Evolutionary conservation across 2,888 invertebrate genomes (phyloP), one percentile per base, ranked within the genome.

Genomic region (Cerastis leucographa): DNA sequence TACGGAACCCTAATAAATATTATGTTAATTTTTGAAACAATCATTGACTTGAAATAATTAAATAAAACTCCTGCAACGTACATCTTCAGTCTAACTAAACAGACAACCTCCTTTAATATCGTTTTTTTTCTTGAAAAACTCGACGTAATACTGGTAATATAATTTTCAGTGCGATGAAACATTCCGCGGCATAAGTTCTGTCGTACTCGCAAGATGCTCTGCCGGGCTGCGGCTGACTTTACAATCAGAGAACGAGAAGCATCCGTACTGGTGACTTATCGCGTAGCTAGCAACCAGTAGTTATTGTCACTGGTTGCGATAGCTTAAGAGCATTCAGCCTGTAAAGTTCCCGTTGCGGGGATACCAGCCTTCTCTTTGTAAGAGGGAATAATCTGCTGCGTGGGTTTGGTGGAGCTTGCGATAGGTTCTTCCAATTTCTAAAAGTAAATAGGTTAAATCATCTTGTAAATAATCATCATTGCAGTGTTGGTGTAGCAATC

Each of bases 141-240:
- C 25, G 51, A 40, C 54, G 72, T 78, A 69, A 62, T 81, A 54
- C 66, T 62, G 61, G 71, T 71, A 67, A 78, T 84, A 80, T 80
- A 70, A 84, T 85, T 84, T 81, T 44, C 40, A 62, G 51, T 77
- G 71, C 65, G 64, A 35, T 74, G 84, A 85, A 86, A 85, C 78
- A 81, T 74, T 78, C 76, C 76, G 75, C 51, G 66, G 84, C 70
- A 69, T 49, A 85, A 85, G 71, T 85, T 85, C 71, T 76, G 79
- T 70, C 80, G 81, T 73, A 73, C 80, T 85, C 81, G 78, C 88
- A 88, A 89, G 90, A 88, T 85, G 88, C 80, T 83, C 74, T 75
- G 75, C 81, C 83, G 80, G 75, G 81, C 78, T 83, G 87, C 82
- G 84, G 69, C 83, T 88, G 85, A 89, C 88, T 90, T 87, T 83